Percentiles rank a stretch among this genome's conserved stretches.
These are phyloP conservation scores for Brachionus koreanus DNA, from an alignment of 1,140 invertebrate genomes.

Conservation along the genomic window DNA sequence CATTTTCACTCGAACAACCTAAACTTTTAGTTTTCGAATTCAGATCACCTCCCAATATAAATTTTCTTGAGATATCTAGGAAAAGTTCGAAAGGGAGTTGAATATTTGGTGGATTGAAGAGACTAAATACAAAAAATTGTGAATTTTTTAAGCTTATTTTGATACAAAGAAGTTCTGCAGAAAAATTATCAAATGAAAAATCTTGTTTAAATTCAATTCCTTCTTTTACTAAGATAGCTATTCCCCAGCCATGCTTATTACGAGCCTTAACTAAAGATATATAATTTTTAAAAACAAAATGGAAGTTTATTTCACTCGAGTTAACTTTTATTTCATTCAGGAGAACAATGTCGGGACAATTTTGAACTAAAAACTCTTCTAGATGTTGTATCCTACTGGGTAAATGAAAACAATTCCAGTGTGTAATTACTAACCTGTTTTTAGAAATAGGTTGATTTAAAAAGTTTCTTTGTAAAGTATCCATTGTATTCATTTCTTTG, in stretches of 20 bases:
- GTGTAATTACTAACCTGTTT: neutral
- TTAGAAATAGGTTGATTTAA: no score
- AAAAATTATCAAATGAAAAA: neutral
- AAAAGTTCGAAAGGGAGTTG: no score
- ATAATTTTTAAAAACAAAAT: neutral
- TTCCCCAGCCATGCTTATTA: neutral
- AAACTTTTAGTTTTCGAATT: no score
- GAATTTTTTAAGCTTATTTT: neutral
- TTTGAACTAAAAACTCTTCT: neutral
- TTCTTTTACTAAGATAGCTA: no score
- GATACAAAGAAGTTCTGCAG: neutral
- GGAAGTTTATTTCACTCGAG: neutral
- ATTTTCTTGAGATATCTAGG: no score
- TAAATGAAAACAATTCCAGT: no score
- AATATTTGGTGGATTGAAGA: no score
- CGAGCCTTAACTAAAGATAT: neutral
- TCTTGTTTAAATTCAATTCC: neutral
- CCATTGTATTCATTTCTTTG: no score
- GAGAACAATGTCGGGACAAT: neutral
- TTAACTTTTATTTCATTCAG: neutral
- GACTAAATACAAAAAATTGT: neutral
- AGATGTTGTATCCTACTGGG: neutral
- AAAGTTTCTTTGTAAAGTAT: no score
- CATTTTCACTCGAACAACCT: no score
- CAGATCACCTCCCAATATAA: no score